Base-by-base conservation (phyloP, 2,888 invertebrate species). In the Oligia fasciuncula region DNA sequence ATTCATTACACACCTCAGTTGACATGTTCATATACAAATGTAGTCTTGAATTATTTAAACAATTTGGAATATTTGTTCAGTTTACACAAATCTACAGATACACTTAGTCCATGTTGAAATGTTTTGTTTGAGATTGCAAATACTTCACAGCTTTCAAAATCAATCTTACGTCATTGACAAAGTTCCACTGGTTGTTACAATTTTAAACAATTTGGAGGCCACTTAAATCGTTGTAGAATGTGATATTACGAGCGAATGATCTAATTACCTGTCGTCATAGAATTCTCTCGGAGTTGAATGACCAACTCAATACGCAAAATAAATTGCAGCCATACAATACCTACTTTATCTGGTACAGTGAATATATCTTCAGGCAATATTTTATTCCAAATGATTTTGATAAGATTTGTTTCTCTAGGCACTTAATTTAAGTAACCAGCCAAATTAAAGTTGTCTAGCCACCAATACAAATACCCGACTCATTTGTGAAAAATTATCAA, bases 211-310 rank as follows among this genome's bases (percentile, higher is more conserved):
- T 79, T 87, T 79, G 71, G 80, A 84, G 85, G 83, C 75, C 83
- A 81, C 80, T 83, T 76, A 80, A 84, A 85, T 85, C 75, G 79
- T 76, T 86, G 80, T 83, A 84, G 82, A 85, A 85, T 87, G 81
- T 87, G 81, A 84, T 86, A 85, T 83, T 83, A 87, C 81, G 85
- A 86, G 83, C 85, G 84, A 86, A 88, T 90, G 87, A 88, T 89
- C 87, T 86, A 89, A 90, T 89, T 88, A 87, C 81, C 77, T 85
- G 87, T 88, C 88, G 87, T 88, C 82, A 86, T 86, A 85, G 83
- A 87, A 87, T 85, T 83, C 80, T 84, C 83, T 79, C 73, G 77
- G 85, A 90, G 91, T 91, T 91, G 85, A 91, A 90, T 85, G 90
- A 91, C 91, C 91, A 90, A 74, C 77, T 74, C 82, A 81, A 84